A percentile compares a stretch with the other conserved stretches of the same genome.
Evolutionary conservation across 2,888 invertebrate species (phyloP).

Genomic region (Archips crataeganus): DNA sequence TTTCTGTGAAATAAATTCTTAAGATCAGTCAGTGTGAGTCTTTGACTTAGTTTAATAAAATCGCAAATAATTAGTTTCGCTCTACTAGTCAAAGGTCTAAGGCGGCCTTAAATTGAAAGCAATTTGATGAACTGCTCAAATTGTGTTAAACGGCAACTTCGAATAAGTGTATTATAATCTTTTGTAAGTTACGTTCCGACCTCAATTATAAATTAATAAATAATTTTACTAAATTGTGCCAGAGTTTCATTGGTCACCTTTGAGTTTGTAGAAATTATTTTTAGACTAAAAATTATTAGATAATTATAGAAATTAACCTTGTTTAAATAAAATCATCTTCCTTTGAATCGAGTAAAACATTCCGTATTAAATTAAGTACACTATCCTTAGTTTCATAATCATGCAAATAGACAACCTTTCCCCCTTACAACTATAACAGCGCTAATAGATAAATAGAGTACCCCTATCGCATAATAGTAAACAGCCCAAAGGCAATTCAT

Average conservation of each 20-base stretch:
- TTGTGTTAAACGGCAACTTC: constrained; percentile 64
- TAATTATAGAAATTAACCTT: not conserved
- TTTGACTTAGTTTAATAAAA: too few relatives aligned
- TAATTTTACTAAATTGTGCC: constrained; percentile 63
- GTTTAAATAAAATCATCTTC: not conserved
- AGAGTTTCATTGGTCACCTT: constrained; percentile 17
- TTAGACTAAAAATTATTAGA: not conserved
- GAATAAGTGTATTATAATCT: constrained; percentile 65
- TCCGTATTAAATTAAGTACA: not conserved
- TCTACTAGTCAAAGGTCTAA: constrained; percentile 13
- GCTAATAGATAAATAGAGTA: constrained; percentile 17
- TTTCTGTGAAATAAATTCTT: too few relatives aligned
- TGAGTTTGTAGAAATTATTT: not conserved
- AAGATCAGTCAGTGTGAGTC: too few relatives aligned
- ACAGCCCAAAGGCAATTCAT: constrained; percentile 30
- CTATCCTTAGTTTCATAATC: constrained; percentile 13
- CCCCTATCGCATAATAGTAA: constrained; percentile 8
- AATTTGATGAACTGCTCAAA: constrained; percentile 58
- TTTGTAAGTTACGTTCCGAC: constrained; percentile 75
- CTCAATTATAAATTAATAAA: constrained; percentile 70
- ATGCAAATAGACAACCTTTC: constrained; percentile 14
- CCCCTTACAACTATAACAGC: constrained; percentile 1
- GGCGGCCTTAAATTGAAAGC: constrained; percentile 46
- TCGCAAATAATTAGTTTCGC: not conserved
- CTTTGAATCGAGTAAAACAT: not conserved